Evolutionary conservation across 2,113 vertebrate genomes (phyloP), one percentile per base, ranked within the genome.

Genomic region (Micronycteris hirsuta): DNA sequence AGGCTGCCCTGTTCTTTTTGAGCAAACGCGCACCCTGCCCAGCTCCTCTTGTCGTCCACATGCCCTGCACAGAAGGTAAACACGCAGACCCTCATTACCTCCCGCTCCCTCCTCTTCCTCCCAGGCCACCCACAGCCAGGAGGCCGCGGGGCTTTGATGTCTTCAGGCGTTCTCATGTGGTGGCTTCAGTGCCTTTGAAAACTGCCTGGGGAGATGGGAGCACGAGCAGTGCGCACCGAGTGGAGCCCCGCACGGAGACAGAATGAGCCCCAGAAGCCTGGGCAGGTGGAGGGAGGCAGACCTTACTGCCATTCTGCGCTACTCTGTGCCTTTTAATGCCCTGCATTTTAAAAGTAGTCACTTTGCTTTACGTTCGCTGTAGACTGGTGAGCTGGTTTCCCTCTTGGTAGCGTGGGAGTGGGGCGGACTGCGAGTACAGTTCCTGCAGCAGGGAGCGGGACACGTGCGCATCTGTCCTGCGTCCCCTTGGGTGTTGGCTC

Each of bases 1-100:
- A 98, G 98, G 98, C 98, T 98, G 98, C 98, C 98, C 89, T 98
- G 98, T 98, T 98, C 98, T 98, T 98, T 98, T 97, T 98, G 98
- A 98, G 98, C 98, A 98, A 97, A 98, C 98, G 97, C 97, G 97
- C 97, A 97, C 98, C 98, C 97, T 98, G 87, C 98, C 93, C 98
- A 97, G 98, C 97, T 98, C 97, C 98, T 98, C 97, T 98, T 98
- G 98, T 98, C 97, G 98, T 96, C 98, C 97, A 49, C 98, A 98
- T 98, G 98, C 97, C 98, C 98, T 95, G 96, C 98, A 98, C 98
- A 98, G 97, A 98, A 98, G 98, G 98, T 98, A 98, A 98, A 98
- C 98, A 98, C 97, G 98, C 96, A 97, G 98, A 97, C 91, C 98
- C 98, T 98, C 98, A 97, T 98, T 98, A 98, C 98, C 97, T 98